Conservation (phyloP, 2,113 vertebrate genomes). For the human (Homo sapiens) region GRCh38 chr13:35939501-35940000, state of each 20-base stretch:
- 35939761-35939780: neutral
- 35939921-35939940: neutral
- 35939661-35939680: too few relatives aligned
- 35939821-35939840: neutral
- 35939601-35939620: too few relatives aligned
- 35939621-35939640: too few relatives aligned
- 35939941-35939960: neutral
- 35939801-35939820: neutral
- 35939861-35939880: neutral
- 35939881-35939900: neutral
- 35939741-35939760: neutral
- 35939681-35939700: too few relatives aligned
- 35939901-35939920: neutral
- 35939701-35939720: neutral
- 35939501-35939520: too few relatives aligned
- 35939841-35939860: conserved; percentile 6
- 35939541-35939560: too few relatives aligned
- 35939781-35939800: neutral
- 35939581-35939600: too few relatives aligned
- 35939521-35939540: too few relatives aligned
- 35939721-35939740: conserved; percentile 22
- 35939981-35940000: neutral
- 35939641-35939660: too few relatives aligned
- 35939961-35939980: neutral
- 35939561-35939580: too few relatives aligned